Conservation (phyloP, 1,140 invertebrate genomes). For the Cyclina sinensis region DNA sequence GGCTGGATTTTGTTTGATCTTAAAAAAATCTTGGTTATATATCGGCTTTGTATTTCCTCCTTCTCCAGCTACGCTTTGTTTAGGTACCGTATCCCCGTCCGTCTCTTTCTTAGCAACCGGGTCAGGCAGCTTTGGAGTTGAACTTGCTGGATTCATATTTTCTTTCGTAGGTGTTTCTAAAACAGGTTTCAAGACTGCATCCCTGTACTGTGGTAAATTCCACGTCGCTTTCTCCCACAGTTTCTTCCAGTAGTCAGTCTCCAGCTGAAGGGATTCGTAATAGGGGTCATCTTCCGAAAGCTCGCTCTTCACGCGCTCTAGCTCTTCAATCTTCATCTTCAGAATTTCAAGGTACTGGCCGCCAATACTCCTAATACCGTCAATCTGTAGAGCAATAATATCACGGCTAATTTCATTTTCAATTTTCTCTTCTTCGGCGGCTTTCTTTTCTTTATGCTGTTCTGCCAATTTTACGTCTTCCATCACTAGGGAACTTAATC, state of each 20-base stretch:
- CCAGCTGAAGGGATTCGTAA: not conserved
- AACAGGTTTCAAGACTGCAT: not conserved
- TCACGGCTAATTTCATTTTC: not conserved
- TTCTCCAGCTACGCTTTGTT: not conserved
- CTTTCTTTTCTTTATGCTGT: not conserved
- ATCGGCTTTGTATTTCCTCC: not conserved
- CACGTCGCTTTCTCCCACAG: not conserved
- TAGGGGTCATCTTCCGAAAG: not conserved
- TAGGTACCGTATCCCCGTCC: not conserved
- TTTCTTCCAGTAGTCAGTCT: not conserved
- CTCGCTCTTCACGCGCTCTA: not conserved
- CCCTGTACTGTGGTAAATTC: not conserved
- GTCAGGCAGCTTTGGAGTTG: not conserved
- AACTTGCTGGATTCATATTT: not conserved
- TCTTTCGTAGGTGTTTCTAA: not conserved
- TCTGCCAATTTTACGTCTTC: not conserved
- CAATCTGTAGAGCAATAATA: not conserved
- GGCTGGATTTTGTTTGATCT: not conserved
- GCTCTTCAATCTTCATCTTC: not conserved
- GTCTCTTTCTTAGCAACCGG: not conserved
- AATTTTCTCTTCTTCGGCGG: not conserved
- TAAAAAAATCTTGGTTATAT: not conserved
- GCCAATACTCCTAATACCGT: not conserved
- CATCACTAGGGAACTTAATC: not conserved
- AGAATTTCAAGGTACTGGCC: not conserved